Conservation (phyloP, 2,888 invertebrate species). For the Serrognathus titanus region DNA sequence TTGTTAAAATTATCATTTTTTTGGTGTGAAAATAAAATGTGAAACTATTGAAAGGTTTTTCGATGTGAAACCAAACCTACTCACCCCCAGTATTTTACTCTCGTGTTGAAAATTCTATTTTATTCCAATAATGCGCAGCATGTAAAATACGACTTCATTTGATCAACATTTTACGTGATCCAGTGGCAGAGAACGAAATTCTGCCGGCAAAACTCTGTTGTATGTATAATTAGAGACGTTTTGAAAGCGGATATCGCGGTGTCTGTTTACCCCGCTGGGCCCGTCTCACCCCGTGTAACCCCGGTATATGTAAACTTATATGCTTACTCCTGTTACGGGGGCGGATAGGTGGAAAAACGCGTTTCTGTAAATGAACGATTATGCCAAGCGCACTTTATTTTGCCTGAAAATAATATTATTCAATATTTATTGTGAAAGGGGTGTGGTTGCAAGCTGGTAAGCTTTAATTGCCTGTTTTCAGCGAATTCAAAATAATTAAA, state of each 20-base stretch:
- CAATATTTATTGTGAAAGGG: neutral
- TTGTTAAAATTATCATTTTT: no score
- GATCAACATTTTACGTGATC: neutral
- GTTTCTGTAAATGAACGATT: constrained; percentile 1
- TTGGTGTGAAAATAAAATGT: no score
- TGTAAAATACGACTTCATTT: no score
- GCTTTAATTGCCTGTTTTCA: no score
- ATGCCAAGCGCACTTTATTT: neutral
- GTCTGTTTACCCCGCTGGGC: constrained; percentile 33
- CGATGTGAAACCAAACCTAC: no score
- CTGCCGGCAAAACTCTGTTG: constrained; percentile 21
- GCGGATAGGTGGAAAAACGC: constrained; percentile 3
- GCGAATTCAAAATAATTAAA: no score
- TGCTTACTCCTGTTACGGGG: constrained; percentile 5
- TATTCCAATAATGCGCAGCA: no score
- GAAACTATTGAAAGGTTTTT: no score
- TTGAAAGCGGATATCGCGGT: constrained; percentile 38
- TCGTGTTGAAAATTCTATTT: no score
- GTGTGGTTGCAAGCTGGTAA: no score
- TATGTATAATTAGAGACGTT: constrained; percentile 32
- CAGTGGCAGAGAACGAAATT: constrained; percentile 6
- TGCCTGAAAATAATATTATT: neutral
- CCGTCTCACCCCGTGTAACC: constrained; percentile 8
- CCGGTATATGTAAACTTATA: constrained; percentile 9
- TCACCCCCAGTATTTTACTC: no score